phyloP scores from a whole-genome alignment of 2,113 vertebrate species.

The Rhinopomastus cyanomelas region DNA sequence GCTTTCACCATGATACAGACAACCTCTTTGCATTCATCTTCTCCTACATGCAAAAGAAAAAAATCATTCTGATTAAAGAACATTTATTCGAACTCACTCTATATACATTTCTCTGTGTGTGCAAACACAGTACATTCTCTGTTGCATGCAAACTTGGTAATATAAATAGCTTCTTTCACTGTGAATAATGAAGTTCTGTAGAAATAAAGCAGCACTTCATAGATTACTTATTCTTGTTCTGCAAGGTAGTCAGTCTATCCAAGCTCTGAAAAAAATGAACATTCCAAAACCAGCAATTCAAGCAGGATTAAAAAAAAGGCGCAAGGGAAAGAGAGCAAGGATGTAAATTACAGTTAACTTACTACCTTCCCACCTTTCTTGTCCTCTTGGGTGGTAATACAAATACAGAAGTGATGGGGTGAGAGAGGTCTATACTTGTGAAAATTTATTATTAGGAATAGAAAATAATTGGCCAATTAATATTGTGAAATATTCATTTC shows the following conservation, averaged over 20 bases:
- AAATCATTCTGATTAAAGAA: background rate
- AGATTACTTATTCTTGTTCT: background rate
- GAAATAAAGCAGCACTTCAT: background rate
- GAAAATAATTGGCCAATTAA: background rate
- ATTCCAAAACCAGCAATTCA: background rate
- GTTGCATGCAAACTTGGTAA: too few relatives aligned
- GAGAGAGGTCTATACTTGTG: background rate
- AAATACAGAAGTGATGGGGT: background rate
- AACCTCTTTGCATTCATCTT: background rate
- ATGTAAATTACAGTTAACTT: background rate
- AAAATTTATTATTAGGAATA: background rate
- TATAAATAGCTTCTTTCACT: background rate
- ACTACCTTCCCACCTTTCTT: background rate
- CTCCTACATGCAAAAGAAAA: background rate
- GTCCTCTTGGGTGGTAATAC: background rate
- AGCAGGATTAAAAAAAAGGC: background rate
- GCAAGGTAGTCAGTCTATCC: background rate
- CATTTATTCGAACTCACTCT: background rate
- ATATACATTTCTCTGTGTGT: background rate
- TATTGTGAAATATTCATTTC: background rate
- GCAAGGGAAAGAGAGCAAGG: background rate
- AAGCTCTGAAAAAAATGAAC: background rate
- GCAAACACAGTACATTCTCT: too few relatives aligned
- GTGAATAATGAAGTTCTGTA: background rate
- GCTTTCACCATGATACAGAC: background rate